phyloP scores from a whole-genome alignment of 1,140 invertebrate species.

The Dendrolimus punctatus region DNA sequence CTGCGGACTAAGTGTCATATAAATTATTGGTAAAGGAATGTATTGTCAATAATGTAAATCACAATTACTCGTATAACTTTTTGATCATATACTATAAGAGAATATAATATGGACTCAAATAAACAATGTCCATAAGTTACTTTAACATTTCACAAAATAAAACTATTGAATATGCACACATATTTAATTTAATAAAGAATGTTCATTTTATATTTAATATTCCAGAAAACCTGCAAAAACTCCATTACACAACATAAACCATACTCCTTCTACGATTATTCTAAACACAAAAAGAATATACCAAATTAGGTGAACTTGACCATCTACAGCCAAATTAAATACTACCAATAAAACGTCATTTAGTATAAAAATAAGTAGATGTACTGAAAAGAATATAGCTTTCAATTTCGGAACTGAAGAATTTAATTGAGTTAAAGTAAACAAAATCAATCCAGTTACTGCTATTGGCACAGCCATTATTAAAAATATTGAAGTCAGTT shows the following conservation, averaged over 20 bases:
- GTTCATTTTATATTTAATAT: too few relatives aligned
- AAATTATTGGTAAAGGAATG: too few relatives aligned
- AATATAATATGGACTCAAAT: too few relatives aligned
- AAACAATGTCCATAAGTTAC: too few relatives aligned
- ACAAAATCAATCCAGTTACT: slow-evolving; percentile 3
- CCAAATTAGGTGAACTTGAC: not conserved
- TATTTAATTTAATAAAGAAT: too few relatives aligned
- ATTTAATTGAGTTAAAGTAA: slow-evolving; percentile 4
- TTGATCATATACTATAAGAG: too few relatives aligned
- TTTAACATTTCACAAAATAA: too few relatives aligned
- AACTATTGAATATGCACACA: too few relatives aligned
- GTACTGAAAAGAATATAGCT: slow-evolving; percentile 6
- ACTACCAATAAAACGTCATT: slow-evolving; percentile 9
- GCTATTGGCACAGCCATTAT: slow-evolving; percentile 10
- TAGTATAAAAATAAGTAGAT: slow-evolving; percentile 8
- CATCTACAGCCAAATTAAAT: slow-evolving; percentile 7
- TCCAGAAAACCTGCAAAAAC: not conserved
- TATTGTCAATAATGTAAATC: too few relatives aligned
- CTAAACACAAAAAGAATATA: slow-evolving; percentile 5
- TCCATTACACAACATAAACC: slow-evolving; percentile 7
- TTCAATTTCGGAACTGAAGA: slow-evolving; percentile 5
- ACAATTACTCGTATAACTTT: too few relatives aligned
- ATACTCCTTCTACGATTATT: slow-evolving; percentile 7
- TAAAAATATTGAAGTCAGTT: slow-evolving; percentile 5
- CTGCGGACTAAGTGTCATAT: too few relatives aligned